These are phyloP conservation scores for Megaleporinus macrocephalus DNA, from an alignment of 2,113 vertebrate species.

Conservation along the genomic window DNA sequence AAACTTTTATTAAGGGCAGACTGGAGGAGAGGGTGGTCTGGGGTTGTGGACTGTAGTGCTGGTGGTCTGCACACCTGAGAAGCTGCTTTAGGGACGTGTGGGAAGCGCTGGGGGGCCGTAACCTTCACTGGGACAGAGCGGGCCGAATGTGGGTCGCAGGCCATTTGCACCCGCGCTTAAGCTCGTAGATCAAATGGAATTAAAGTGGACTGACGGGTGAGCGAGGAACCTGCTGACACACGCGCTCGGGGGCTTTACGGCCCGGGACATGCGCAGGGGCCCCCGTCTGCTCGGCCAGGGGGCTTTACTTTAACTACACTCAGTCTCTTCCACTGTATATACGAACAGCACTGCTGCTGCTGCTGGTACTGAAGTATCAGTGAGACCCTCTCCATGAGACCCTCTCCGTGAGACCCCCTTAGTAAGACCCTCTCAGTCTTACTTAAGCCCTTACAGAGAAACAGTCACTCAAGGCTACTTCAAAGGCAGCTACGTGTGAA, in stretches of 20 bases:
- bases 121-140: slow-evolving; percentile 52
- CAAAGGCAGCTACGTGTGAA: too few relatives aligned
- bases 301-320: slow-evolving; percentile 12
- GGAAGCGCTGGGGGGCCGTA: slow-evolving; percentile 34
- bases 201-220: slow-evolving; percentile 76
- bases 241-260: slow-evolving; percentile 69
- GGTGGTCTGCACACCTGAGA: neutral
- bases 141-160: slow-evolving; percentile 59
- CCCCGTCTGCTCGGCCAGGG: neutral
- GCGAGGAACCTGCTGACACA: slow-evolving; percentile 80
- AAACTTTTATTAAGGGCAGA: neutral
- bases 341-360: neutral
- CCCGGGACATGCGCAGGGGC: neutral
- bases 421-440: too few relatives aligned
- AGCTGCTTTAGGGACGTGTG: neutral
- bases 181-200: slow-evolving; percentile 80
- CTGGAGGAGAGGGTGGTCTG: neutral
- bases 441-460: too few relatives aligned
- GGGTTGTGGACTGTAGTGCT: too few relatives aligned
- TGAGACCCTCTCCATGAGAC: too few relatives aligned
- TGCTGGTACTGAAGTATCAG: too few relatives aligned
- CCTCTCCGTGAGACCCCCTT: too few relatives aligned
- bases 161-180: slow-evolving; percentile 74
- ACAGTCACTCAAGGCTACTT: too few relatives aligned
- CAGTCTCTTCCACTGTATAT: neutral